A percentile compares a stretch with the other conserved stretches of the same genome.
phyloP scores from a whole-genome alignment of 2,888 invertebrate species.

The Metallyticus violacea region DNA sequence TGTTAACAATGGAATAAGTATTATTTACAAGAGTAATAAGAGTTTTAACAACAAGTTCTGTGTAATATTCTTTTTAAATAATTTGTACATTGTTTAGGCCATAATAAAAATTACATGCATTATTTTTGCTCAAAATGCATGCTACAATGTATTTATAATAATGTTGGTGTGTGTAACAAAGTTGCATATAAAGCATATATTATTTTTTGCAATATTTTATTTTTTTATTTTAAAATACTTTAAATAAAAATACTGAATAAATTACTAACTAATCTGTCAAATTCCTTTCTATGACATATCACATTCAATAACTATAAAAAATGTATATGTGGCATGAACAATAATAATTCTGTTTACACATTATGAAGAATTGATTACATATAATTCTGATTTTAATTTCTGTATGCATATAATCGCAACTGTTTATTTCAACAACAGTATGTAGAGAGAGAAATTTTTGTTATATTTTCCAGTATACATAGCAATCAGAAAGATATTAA shows the following conservation, averaged over 20 bases:
- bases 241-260: background rate
- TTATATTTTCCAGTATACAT: background rate
- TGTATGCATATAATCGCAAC: background rate
- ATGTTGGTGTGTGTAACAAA: background rate
- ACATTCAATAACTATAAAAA: background rate
- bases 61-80: background rate
- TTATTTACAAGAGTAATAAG: background rate
- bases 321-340: background rate
- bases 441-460: background rate
- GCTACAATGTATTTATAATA: background rate
- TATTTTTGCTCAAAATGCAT: constrained; percentile 2
- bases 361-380: background rate
- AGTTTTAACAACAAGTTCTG: background rate
- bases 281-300: background rate
- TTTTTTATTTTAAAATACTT: background rate
- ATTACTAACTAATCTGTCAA: background rate
- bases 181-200: background rate
- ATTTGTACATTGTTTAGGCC: constrained; percentile 14
- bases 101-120: constrained; percentile 2
- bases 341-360: background rate
- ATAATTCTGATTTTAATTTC: background rate
- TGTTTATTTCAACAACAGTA: background rate
- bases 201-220: background rate
- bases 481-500: background rate
- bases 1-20: background rate